A percentile compares a stretch with the other conserved stretches of the same genome.
These are phyloP conservation scores for Tarsius wallacei DNA, from an alignment of 2,797 vertebrate genomes.

Conservation along the genomic window DNA sequence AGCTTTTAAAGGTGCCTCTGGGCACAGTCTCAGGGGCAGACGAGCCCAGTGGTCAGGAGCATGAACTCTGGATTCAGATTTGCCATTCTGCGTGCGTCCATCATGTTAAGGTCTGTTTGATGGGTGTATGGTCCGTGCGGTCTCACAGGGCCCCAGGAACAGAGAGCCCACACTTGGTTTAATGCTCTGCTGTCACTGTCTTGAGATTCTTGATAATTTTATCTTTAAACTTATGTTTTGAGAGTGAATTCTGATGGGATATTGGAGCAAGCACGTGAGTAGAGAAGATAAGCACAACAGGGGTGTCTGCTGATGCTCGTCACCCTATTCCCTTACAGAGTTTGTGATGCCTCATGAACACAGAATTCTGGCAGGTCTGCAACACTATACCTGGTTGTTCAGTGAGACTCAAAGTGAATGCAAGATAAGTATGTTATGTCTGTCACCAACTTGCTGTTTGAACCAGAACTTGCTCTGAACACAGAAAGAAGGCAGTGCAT, in stretches of 20 bases:
- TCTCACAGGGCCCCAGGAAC: accelerated
- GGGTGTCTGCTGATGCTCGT: background rate
- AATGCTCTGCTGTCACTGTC: background rate
- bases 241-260: background rate
- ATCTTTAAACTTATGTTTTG: background rate
- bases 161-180: background rate
- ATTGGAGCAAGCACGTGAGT: background rate
- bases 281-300: background rate
- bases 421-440: background rate
- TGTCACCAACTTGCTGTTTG: background rate
- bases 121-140: background rate
- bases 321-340: background rate
- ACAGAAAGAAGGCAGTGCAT: background rate
- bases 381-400: background rate
- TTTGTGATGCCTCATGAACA: background rate
- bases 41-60: background rate
- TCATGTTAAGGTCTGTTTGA: background rate
- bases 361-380: background rate
- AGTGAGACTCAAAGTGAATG: background rate
- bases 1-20: background rate
- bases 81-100: background rate
- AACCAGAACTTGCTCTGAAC: conserved; percentile 1
- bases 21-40: background rate
- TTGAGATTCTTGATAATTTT: conserved; percentile 37
- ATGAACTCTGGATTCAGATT: background rate